Evolutionary conservation across 64 coral and sea anemone genomes (phyloP).

Genomic region (Stichodactyla helianthus): DNA sequence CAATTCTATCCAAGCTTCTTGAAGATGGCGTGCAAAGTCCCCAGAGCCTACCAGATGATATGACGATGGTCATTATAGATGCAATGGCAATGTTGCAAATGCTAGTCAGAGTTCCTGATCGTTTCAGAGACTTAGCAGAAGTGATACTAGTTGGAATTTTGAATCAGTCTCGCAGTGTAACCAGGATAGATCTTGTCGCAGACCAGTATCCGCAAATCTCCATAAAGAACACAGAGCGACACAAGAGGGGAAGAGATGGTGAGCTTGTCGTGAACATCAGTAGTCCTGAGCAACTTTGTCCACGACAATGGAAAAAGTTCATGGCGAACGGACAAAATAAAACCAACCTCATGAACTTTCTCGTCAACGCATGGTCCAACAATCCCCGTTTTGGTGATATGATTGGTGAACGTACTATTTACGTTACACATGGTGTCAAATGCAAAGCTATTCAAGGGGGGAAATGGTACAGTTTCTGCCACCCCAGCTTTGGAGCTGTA

Average conservation of each 20-base stretch:
- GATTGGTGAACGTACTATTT: not conserved
- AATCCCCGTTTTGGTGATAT: not conserved
- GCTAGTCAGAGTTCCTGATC: constrained; percentile 34
- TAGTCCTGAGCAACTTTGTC: constrained; percentile 37
- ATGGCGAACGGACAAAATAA: constrained; percentile 24
- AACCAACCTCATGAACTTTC: not conserved
- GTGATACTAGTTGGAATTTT: constrained; percentile 36
- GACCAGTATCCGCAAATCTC: constrained; percentile 33
- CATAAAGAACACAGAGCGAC: constrained; percentile 29
- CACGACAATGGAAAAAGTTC: constrained; percentile 49
- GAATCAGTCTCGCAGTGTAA: constrained; percentile 15
- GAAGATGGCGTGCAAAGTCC: constrained; percentile 7
- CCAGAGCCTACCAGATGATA: not conserved
- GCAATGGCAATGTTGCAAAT: constrained; percentile 53
- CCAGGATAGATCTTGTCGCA: constrained; percentile 41
- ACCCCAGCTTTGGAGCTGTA: not conserved
- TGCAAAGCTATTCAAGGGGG: not conserved
- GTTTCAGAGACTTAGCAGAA: constrained; percentile 38
- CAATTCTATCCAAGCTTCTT: constrained; percentile 40
- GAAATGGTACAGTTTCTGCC: not conserved
- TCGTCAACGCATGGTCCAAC: not conserved
- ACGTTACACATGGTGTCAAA: not conserved
- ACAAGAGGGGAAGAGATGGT: not conserved
- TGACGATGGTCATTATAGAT: constrained; percentile 42
- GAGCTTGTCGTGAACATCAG: constrained; percentile 20